phyloP scores from a whole-genome alignment of 2,113 vertebrate species.

The Fregata magnificens region DNA sequence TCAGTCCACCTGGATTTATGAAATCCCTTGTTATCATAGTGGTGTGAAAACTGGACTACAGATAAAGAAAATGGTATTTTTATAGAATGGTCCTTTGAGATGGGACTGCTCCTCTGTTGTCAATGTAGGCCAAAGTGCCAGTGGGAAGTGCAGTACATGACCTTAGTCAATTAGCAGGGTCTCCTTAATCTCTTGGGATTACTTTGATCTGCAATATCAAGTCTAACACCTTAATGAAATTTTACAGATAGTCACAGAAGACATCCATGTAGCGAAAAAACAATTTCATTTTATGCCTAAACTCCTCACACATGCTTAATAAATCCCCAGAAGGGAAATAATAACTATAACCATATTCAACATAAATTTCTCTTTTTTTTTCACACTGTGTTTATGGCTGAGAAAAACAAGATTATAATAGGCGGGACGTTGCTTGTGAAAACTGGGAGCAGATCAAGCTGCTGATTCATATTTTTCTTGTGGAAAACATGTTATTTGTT shows the following conservation, averaged over 20 bases:
- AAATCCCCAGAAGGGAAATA: conserved; percentile 63
- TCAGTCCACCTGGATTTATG: conserved; percentile 68
- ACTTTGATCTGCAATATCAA: conserved; percentile 74
- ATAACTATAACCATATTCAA: conserved; percentile 69
- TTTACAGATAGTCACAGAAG: conserved; percentile 69
- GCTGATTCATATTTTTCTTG: conserved; percentile 10
- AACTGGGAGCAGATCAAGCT: neutral
- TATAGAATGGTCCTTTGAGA: conserved; percentile 70
- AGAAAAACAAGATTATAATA: conserved; percentile 48
- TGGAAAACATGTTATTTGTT: neutral
- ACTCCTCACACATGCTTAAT: conserved; percentile 66
- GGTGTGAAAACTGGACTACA: conserved; percentile 65
- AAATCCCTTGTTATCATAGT: conserved; percentile 64
- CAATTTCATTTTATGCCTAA: conserved; percentile 65
- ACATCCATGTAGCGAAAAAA: conserved; percentile 53
- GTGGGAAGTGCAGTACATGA: conserved; percentile 68
- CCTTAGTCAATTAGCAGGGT: conserved; percentile 75
- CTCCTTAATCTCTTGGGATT: conserved; percentile 63
- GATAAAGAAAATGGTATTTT: conserved; percentile 74
- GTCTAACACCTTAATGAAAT: conserved; percentile 73
- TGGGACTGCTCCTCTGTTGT: conserved; percentile 62
- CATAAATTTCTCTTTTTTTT: conserved; percentile 16
- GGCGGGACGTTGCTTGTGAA: neutral
- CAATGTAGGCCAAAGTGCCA: conserved; percentile 63
- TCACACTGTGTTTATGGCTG: conserved; percentile 29